Evolutionary conservation across 2,888 invertebrate species (phyloP), one percentile per base, ranked within the genome.

Genomic region (Catocala fraxini): DNA sequence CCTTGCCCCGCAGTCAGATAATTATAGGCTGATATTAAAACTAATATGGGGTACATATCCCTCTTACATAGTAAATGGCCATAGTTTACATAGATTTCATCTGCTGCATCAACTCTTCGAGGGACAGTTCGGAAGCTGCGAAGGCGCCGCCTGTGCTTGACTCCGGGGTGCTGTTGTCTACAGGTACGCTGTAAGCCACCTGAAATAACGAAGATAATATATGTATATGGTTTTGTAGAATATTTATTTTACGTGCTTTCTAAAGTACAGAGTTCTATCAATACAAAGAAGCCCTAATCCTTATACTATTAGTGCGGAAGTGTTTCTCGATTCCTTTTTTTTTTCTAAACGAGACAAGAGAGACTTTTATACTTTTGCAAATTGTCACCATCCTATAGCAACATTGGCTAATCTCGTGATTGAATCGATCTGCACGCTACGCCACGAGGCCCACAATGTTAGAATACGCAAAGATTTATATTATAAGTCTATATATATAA

Each of bases 81-180:
- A 39, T 39, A 4, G 51, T 81, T 96, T 95, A 98, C 87, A 98
- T 96, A 15, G 96, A 95, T 93, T 98, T 98, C 97, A 99, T 97
- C 90, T 98, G 97, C 66, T 97, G 97, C 98, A 98, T 98, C 67
- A 99, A 95, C 57, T 99, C 98, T 62, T 99, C 99, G 56, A 99
- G 94, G 69, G 97, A 97, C 4, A 96, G 89, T 63, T 95, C 96
- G 0, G 93, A 91, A 43, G 94, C 94, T 0, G 94, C 92, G 49
- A 92, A 91, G 6, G 90, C 91, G 10, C 89, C 92, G 0, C 90
- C 88, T 11, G 91, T 91, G 75, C 94, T 92, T 0, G 88, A 88
- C 54, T 93, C 89, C 0, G 90, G 91, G 42, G 92, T 89, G 53
- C 89, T 87, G 64, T 83, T 88, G 71, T 93, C 90, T 10, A 73